Evolutionary conservation across 1,140 invertebrate genomes (phyloP).

Genomic region (Drosophila varians): DNA sequence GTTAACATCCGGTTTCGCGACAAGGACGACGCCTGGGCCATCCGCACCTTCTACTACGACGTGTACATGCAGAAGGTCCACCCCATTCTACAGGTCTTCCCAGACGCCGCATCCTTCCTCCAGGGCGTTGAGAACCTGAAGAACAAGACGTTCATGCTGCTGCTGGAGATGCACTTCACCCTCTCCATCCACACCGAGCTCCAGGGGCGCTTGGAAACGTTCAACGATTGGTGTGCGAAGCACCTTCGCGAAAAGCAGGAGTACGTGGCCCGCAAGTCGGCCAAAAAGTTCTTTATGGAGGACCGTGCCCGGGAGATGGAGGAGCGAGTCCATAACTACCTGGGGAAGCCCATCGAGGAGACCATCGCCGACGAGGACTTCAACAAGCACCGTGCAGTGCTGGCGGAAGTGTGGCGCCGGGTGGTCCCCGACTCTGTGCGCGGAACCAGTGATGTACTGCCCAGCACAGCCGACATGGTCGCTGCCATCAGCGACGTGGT

Average conservation of each 20-base stretch:
- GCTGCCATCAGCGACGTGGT: constrained; percentile 67
- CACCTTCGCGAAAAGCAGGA: constrained; percentile 71
- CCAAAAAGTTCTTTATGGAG: constrained; percentile 79
- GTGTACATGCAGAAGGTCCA: constrained; percentile 67
- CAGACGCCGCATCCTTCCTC: constrained; percentile 59
- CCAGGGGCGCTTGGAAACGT: constrained; percentile 61
- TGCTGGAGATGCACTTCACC: constrained; percentile 77
- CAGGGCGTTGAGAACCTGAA: constrained; percentile 69
- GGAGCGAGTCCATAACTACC: constrained; percentile 26
- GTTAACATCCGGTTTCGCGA: constrained; percentile 76
- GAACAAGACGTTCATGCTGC: constrained; percentile 70
- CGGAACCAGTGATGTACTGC: constrained; percentile 57
- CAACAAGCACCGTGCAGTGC: constrained; percentile 52
- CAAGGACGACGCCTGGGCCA: constrained; percentile 81
- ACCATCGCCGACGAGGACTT: constrained; percentile 60
- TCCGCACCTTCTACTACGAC: constrained; percentile 73
- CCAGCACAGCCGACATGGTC: constrained; percentile 67
- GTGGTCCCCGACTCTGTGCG: constrained; percentile 62
- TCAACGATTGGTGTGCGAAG: constrained; percentile 70
- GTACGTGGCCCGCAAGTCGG: constrained; percentile 72
- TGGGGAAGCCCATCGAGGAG: constrained; percentile 50
- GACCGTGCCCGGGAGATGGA: constrained; percentile 70
- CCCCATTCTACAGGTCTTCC: constrained; percentile 71
- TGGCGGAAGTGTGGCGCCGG: constrained; percentile 70
- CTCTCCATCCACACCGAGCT: constrained; percentile 72